These are phyloP conservation scores for Morelia viridis DNA, from an alignment of 2,797 vertebrate genomes.

Conservation along the genomic window DNA sequence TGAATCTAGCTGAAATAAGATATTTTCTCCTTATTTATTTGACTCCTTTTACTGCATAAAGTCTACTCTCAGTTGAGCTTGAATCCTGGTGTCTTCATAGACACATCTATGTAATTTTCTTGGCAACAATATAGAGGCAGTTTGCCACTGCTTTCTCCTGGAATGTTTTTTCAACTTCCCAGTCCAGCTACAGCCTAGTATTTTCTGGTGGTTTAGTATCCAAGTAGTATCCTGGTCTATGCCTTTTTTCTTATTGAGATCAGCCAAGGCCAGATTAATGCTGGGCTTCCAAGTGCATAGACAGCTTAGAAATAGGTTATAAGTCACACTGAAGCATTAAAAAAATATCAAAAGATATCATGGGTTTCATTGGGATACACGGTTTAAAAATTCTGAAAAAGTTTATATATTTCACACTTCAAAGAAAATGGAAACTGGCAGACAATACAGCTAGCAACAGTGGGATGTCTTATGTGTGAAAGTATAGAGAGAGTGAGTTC, in stretches of 20 bases:
- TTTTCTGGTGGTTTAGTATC: background rate
- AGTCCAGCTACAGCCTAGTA: background rate
- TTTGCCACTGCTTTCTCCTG: background rate
- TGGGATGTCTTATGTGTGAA: background rate
- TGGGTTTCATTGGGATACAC: background rate
- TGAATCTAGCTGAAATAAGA: too few relatives aligned
- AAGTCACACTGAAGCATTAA: background rate
- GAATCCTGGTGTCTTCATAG: background rate
- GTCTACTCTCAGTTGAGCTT: background rate
- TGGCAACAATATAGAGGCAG: background rate
- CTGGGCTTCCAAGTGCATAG: background rate
- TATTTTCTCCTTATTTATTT: background rate
- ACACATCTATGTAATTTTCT: background rate
- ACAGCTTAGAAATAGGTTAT: background rate
- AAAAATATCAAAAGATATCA: background rate
- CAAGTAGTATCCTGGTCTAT: background rate
- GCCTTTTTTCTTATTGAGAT: background rate
- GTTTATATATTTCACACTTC: background rate
- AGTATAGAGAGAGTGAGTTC: background rate
- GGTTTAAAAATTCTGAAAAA: background rate
- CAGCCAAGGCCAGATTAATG: background rate
- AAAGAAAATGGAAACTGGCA: background rate
- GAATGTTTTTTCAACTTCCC: background rate
- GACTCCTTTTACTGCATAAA: background rate
- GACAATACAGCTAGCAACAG: background rate